A percentile compares a stretch with the other conserved stretches of the same genome.
These are phyloP conservation scores for Lysandra bellargus DNA, from an alignment of 2,888 invertebrate genomes.

Conservation along the genomic window DNA sequence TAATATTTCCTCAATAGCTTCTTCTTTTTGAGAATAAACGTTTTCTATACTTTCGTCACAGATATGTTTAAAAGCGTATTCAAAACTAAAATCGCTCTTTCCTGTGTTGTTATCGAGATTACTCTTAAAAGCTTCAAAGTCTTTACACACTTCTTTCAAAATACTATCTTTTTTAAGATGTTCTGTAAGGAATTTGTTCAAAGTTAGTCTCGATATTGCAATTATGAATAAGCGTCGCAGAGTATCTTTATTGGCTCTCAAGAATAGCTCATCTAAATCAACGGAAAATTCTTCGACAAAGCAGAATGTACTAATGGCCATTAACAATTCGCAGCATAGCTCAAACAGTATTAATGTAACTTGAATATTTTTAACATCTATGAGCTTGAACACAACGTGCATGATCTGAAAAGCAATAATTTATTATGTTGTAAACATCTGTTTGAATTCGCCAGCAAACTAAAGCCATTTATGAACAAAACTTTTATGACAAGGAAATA, in stretches of 20 bases:
- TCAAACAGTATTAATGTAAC: constrained; percentile 52
- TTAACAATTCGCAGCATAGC: constrained; percentile 52
- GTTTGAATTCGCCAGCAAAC: no score
- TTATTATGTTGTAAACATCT: no score
- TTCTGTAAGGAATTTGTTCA: constrained; percentile 42
- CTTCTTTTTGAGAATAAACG: constrained; percentile 54
- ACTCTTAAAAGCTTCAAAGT: constrained; percentile 36
- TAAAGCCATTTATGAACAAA: no score
- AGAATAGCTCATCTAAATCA: neutral
- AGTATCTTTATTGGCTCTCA: constrained; percentile 35
- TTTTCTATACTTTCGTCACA: constrained; percentile 53
- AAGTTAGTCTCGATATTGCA: constrained; percentile 31
- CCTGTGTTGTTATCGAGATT: neutral
- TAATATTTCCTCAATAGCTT: neutral
- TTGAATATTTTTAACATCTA: constrained; percentile 53
- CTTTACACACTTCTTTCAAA: constrained; percentile 22
- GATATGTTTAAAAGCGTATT: constrained; percentile 42
- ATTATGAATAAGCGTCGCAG: constrained; percentile 45
- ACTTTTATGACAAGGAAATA: no score
- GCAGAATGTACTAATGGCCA: neutral
- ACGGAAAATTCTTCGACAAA: neutral
- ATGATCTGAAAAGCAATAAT: constrained; percentile 52
- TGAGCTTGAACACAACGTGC: constrained; percentile 52
- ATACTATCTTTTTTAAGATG: constrained; percentile 29
- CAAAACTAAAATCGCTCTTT: neutral